Base-by-base conservation (phyloP, 2,113 vertebrate genomes). In the Dasyurus viverrinus region DNA sequence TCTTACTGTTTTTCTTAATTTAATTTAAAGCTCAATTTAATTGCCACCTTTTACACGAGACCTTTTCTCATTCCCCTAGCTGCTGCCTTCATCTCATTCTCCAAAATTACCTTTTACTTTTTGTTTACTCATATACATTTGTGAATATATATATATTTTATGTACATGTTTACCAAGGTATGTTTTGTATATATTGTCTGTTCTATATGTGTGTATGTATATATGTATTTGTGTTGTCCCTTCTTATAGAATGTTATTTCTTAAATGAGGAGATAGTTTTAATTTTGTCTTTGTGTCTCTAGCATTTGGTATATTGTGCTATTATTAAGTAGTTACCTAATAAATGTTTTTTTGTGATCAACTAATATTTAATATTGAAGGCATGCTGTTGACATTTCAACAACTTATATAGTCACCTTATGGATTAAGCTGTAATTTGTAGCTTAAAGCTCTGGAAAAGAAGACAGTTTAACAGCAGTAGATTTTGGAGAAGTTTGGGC, bases 381-480 rank as follows among this genome's bases (percentile, higher is more conserved):
- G 36, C n/a, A 19, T 84, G 36, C 68, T 84, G 19, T 42, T 84
- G 68, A 23, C 42, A 84, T 42, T 84, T 84, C n/a, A 84, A 84
- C n/a, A 84, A 84, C n/a, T 42, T 84, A 76, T 22, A n/a, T 76
- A 42, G n/a, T 84, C 68, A 42, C 7, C 19, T 84, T 84, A 22
- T 84, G 2, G 19, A 42, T 84, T 42, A 84, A 84, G 16, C 16
- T 84, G 22, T 42, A 36, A 22, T 96, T 94, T 97, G 8, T 92
- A 96, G 96, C 22, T 93, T 60, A 96, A 92, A 93, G 50, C 47
- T 89, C 68, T 84, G 16, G 68, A n/a, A 95, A 90, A 89, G 90
- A 93, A 53, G 47, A 76, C 54, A 57, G 10, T 93, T 22, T 93
- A 9, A 54, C 52, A 93, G 42, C 53, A 93, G 7, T 19, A 93